phyloP scores from a whole-genome alignment of 2,113 vertebrate genomes.

The Semicossyphus pulcher region DNA sequence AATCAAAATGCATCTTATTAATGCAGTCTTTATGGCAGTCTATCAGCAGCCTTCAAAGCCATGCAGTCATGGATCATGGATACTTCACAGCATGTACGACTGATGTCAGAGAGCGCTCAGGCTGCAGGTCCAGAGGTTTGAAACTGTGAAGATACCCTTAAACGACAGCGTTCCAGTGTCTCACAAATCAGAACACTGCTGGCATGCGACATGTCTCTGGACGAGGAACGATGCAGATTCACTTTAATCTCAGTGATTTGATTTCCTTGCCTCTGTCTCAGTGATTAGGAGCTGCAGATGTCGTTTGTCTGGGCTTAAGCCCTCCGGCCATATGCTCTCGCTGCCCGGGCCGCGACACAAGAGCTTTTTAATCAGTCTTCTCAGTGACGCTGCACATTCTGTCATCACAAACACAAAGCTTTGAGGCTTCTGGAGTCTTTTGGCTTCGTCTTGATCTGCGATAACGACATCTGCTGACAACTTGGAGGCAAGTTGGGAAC shows the following conservation, averaged over 20 bases:
- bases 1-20: too few species aligned
- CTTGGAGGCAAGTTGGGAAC: background rate
- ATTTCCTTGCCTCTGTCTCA: constrained; percentile 46
- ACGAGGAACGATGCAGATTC: constrained; percentile 20
- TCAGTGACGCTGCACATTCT: constrained; percentile 63
- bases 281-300: constrained; percentile 57
- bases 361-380: constrained; percentile 71
- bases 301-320: constrained; percentile 58
- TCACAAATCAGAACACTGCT: constrained; percentile 6
- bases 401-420: constrained; percentile 56
- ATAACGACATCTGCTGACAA: constrained; percentile 9
- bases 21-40: too few species aligned
- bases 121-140: background rate
- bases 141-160: background rate
- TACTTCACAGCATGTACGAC: background rate
- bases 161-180: background rate
- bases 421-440: constrained; percentile 17
- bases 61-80: too few species aligned
- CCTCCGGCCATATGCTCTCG: constrained; percentile 63
- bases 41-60: too few species aligned
- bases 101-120: background rate
- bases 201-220: constrained; percentile 13
- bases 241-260: constrained; percentile 64
- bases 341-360: constrained; percentile 48
- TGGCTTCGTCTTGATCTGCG: constrained; percentile 6